Evolutionary conservation across 1,140 invertebrate genomes (phyloP), one percentile per base, ranked within the genome.

Genomic region (Nylanderia fulva): DNA sequence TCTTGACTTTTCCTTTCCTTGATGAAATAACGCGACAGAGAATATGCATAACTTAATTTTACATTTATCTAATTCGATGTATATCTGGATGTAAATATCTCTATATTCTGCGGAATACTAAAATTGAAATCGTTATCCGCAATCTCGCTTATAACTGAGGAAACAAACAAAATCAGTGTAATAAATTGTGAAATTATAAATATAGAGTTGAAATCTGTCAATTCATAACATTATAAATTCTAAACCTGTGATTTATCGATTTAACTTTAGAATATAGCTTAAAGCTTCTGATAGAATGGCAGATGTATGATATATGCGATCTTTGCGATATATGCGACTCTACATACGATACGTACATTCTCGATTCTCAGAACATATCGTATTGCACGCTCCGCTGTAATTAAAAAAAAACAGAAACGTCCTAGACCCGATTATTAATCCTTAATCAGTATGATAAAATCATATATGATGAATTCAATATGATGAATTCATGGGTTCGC

Each of bases 81-180:
- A 61, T 80, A 85, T 56, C 15, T 86, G 82, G 66, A 69, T 89
- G 86, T 87, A 86, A 88, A 88, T 89, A 89, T 77, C 42, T 79
- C 8, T 69, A 36, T 45, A 85, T 18, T 80, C 13, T 0, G 33
- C 13, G 21, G 36, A 3, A 33, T 8, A 33, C 2, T 27, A 33
- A 11, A 33, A 21, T 5, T 24, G 61, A 1, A 18, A 80, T 60
- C 33, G 11, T n/a, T 5, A 15, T 60, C 29, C 39, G 39, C 29
- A 56, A 56, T 61, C 36, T n/a, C 9, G 24, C 11, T 29, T 48
- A 36, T 29, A 18, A 45, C 42, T 64, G n/a, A 77, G 9, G 0
- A n/a, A 42, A 29, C 29, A 29, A 29, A n/a, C 9, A 33, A 29
- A 33, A n/a, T 77, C 42, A 24, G 29, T 66, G n/a, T 66, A 64